phyloP scores from a whole-genome alignment of 2,797 vertebrate genomes.

The Borostomias antarcticus region DNA sequence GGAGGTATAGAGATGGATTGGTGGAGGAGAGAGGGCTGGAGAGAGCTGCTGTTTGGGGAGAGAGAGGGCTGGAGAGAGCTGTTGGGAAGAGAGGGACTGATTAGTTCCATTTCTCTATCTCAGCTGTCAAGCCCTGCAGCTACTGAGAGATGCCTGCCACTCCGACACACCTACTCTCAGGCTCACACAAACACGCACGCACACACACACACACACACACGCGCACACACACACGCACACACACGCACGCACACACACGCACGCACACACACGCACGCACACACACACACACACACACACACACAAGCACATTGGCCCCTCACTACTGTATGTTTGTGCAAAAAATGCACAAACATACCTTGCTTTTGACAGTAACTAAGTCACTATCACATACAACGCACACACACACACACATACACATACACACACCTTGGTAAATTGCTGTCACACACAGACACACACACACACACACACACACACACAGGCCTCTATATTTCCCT shows the following conservation, averaged over 20 bases:
- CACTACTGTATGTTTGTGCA: no score
- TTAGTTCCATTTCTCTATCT: constrained; percentile 7
- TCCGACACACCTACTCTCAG: background rate
- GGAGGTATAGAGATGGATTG: no score
- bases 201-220: background rate
- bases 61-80: background rate
- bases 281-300: no score
- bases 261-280: background rate
- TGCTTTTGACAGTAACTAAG: no score
- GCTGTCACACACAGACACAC: background rate
- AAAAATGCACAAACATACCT: no score
- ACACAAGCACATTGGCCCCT: no score
- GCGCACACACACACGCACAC: no score
- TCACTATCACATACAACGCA: background rate
- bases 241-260: background rate
- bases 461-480: no score
- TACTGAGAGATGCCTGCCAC: background rate
- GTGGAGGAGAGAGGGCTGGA: no score
- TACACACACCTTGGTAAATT: background rate
- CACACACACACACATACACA: background rate
- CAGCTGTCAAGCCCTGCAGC: constrained; percentile 7
- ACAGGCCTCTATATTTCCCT: no score
- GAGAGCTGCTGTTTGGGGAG: background rate
- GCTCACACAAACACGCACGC: constrained; percentile 14
- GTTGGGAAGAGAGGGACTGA: background rate